Conservation (phyloP, 1,140 invertebrate species). For the Sweltsa coloradensis region DNA sequence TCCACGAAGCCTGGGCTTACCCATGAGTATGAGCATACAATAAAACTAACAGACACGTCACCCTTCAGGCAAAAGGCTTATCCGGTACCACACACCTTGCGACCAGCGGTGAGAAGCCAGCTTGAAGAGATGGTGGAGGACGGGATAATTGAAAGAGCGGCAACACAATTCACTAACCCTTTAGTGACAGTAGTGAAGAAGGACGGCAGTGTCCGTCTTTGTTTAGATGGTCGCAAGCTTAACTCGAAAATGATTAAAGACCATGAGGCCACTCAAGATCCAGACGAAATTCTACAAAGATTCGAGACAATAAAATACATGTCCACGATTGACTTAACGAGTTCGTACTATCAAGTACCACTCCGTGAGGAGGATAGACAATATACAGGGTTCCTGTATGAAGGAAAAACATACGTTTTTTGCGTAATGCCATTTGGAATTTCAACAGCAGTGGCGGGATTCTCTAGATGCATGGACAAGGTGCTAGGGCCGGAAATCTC, state of each 20-base stretch:
- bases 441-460: background rate
- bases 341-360: constrained; percentile 31
- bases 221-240: background rate
- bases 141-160: background rate
- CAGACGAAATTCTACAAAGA: constrained; percentile 16
- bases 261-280: background rate
- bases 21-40: background rate
- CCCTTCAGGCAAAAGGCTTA: background rate
- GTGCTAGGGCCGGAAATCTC: background rate
- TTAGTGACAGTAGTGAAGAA: background rate
- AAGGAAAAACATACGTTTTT: background rate
- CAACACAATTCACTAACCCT: background rate
- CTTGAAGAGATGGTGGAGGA: background rate
- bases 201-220: background rate
- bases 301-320: constrained; percentile 24
- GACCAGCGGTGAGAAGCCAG: background rate
- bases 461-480: background rate
- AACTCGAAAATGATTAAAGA: background rate
- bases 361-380: constrained; percentile 19
- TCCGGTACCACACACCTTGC: background rate
- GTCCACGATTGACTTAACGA: constrained; percentile 25
- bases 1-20: background rate
- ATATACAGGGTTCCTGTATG: constrained; percentile 22
- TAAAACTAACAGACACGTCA: background rate
- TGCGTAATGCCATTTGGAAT: constrained; percentile 1